Conservation (phyloP, 2,113 vertebrate species). For the Cervus canadensis region DNA sequence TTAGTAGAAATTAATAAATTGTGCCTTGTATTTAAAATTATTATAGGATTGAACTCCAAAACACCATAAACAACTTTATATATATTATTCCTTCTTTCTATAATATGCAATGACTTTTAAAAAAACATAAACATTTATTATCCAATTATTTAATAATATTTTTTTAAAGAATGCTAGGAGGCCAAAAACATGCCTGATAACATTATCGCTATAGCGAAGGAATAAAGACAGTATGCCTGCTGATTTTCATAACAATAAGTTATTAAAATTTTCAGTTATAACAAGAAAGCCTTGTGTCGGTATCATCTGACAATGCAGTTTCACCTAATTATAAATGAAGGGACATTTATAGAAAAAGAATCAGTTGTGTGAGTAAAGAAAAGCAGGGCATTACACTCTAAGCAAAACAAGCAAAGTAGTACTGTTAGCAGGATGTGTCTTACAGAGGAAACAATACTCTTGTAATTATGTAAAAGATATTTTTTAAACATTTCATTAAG, state of each 20-base stretch:
- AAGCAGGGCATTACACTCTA: background rate
- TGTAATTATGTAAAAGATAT: background rate
- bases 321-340: slow-evolving; percentile 31
- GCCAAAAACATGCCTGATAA: background rate
- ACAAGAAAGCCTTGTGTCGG: background rate
- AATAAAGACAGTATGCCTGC: background rate
- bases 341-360: background rate
- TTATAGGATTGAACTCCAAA: background rate
- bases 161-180: background rate
- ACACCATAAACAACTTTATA: background rate
- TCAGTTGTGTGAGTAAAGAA: background rate
- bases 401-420: background rate
- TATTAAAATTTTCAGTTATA: slow-evolving; percentile 24
- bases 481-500: background rate
- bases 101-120: slow-evolving; percentile 12
- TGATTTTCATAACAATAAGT: background rate
- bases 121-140: background rate
- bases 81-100: background rate
- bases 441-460: background rate
- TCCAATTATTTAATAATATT: background rate
- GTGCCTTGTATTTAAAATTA: background rate
- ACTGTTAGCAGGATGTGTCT: background rate
- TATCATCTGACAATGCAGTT: background rate
- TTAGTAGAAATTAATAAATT: background rate
- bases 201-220: background rate